phyloP scores from a whole-genome alignment of 2,113 vertebrate genomes.

The Orthonyx spaldingii region DNA sequence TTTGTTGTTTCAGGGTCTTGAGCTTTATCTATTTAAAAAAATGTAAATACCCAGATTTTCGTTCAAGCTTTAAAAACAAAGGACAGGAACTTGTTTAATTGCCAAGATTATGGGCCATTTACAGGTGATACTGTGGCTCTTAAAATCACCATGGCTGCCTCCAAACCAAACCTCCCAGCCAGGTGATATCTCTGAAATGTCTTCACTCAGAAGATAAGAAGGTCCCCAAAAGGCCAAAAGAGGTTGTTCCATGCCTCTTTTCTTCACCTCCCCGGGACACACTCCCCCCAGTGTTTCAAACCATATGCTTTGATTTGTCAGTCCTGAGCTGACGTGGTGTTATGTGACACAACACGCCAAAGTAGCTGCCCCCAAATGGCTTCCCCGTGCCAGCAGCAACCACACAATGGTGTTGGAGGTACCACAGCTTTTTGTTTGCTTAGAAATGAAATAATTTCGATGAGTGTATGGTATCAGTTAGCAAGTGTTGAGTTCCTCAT shows the following conservation, averaged over 20 bases:
- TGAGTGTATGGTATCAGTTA: conserved; percentile 41
- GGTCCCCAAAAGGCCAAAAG: background rate
- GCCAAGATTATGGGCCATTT: background rate
- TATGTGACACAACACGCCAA: background rate
- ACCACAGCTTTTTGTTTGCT: conserved; percentile 37
- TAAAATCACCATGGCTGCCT: background rate
- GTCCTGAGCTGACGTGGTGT: background rate
- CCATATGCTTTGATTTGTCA: background rate
- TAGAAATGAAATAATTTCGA: background rate
- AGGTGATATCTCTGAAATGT: background rate
- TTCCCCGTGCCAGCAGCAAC: background rate
- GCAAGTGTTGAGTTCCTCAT: conserved; percentile 35
- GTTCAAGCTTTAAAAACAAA: background rate
- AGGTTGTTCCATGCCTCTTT: background rate
- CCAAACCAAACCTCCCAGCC: background rate
- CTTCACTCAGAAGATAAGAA: background rate
- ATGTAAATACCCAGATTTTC: background rate
- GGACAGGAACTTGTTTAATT: background rate
- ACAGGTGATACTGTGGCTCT: background rate
- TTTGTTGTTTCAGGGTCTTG: background rate
- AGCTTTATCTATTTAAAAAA: background rate
- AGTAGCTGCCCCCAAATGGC: background rate
- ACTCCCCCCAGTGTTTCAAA: background rate
- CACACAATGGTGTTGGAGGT: conserved; percentile 33
- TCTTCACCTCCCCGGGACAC: background rate